Evolutionary conservation across 2,113 vertebrate genomes (phyloP).

Genomic region (Urocynchramus pylzowi): DNA sequence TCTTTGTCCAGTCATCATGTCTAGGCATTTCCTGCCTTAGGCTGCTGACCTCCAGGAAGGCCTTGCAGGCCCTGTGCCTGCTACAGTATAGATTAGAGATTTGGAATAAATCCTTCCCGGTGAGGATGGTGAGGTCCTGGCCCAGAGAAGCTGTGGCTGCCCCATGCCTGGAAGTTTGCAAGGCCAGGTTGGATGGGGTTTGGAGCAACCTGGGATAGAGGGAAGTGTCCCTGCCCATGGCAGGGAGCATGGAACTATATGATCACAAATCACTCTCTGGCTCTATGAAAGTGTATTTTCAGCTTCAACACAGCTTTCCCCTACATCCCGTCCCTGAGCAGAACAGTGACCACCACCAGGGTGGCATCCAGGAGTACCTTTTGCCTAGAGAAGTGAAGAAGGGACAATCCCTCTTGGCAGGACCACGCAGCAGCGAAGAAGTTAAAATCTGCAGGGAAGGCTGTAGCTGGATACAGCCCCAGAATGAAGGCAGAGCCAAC

Average conservation of each 20-base stretch:
- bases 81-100: too few species aligned
- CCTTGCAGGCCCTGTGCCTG: too few species aligned
- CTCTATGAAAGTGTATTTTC: neutral
- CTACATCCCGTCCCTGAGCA: fast-evolving
- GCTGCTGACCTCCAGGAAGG: too few species aligned
- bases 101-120: neutral
- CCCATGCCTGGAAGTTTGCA: neutral
- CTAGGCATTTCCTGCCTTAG: too few species aligned
- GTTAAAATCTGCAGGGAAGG: neutral
- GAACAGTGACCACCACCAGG: fast-evolving
- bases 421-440: neutral
- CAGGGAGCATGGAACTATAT: neutral
- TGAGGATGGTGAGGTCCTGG: neutral
- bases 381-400: neutral
- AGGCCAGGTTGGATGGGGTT: fast-evolving
- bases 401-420: neutral
- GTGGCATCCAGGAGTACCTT: neutral
- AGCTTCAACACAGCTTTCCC: neutral
- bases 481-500: neutral
- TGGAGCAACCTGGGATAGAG: neutral
- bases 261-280: neutral
- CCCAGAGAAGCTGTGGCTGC: neutral
- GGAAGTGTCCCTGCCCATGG: neutral
- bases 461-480: neutral
- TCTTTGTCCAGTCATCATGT: too few species aligned